Conservation (phyloP, 2,113 vertebrate species). For the Orthochromis malagaraziensis region DNA sequence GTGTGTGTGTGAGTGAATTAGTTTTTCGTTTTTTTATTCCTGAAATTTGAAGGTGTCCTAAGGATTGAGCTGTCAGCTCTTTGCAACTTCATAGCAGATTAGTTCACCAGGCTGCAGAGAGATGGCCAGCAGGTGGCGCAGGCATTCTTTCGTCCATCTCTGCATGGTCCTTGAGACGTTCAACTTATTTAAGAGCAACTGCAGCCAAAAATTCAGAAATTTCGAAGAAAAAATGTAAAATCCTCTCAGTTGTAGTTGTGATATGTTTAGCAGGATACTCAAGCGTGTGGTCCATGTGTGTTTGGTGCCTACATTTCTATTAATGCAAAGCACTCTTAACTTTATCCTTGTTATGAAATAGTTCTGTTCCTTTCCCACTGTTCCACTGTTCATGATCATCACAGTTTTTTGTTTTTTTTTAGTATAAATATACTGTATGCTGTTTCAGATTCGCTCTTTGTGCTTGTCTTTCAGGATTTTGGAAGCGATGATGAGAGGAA, state of each 20-base stretch:
- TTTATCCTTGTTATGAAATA: not conserved
- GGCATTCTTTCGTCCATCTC: not conserved
- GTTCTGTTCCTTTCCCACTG: not conserved
- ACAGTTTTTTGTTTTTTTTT: not conserved
- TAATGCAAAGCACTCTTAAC: not conserved
- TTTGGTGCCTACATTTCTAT: not conserved
- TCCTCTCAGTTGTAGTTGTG: not conserved
- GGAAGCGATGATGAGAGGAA: conserved; percentile 90
- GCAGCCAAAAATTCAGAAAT: not conserved
- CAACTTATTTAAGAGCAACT: not conserved
- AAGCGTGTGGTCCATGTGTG: not conserved
- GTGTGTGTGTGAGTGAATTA: not conserved
- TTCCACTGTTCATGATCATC: not conserved
- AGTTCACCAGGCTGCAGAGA: not conserved
- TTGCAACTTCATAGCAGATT: not conserved
- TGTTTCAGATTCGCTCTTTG: not conserved
- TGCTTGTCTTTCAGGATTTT: conserved; percentile 76
- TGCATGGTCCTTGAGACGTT: not conserved
- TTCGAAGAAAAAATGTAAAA: not conserved
- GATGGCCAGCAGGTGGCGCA: conserved; percentile 22
- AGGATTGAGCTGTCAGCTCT: not conserved
- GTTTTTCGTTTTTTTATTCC: not conserved
- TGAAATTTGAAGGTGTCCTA: not conserved
- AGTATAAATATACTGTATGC: not conserved
- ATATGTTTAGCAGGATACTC: not conserved